Conservation (phyloP, 1,140 invertebrate species). For the Drosophila teissieri region DNA sequence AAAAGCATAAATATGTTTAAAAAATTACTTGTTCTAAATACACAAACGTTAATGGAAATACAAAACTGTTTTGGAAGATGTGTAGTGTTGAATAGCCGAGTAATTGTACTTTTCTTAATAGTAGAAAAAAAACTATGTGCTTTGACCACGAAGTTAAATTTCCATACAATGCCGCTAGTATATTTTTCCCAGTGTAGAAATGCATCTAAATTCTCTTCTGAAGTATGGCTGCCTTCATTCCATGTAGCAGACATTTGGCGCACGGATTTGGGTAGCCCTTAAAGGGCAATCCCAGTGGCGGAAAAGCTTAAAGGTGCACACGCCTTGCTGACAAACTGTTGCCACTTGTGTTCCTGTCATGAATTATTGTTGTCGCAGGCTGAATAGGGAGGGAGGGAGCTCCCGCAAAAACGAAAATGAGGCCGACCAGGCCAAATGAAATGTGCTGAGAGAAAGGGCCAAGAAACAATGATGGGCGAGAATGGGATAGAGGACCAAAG, state of each 20-base stretch:
- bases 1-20: too few species aligned
- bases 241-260: slow-evolving; percentile 61
- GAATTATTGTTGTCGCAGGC: slow-evolving; percentile 77
- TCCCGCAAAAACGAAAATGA: slow-evolving; percentile 46
- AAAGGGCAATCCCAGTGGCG: slow-evolving; percentile 33
- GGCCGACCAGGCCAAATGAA: slow-evolving; percentile 33
- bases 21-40: too few species aligned
- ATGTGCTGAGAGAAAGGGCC: slow-evolving; percentile 14
- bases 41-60: too few species aligned
- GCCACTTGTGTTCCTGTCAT: slow-evolving; percentile 76
- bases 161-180: too few species aligned
- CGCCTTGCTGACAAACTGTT: slow-evolving; percentile 76
- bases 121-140: too few species aligned
- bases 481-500: slow-evolving; percentile 15
- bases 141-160: too few species aligned
- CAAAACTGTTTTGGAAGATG: too few species aligned
- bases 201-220: background rate
- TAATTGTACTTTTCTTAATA: too few species aligned
- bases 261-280: slow-evolving; percentile 47
- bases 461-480: slow-evolving; percentile 24
- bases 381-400: slow-evolving; percentile 5
- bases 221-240: slow-evolving; percentile 21
- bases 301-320: slow-evolving; percentile 60
- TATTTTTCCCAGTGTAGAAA: background rate
- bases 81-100: too few species aligned